Conservation (phyloP, 2,113 vertebrate genomes). For the Diadophis punctatus region DNA sequence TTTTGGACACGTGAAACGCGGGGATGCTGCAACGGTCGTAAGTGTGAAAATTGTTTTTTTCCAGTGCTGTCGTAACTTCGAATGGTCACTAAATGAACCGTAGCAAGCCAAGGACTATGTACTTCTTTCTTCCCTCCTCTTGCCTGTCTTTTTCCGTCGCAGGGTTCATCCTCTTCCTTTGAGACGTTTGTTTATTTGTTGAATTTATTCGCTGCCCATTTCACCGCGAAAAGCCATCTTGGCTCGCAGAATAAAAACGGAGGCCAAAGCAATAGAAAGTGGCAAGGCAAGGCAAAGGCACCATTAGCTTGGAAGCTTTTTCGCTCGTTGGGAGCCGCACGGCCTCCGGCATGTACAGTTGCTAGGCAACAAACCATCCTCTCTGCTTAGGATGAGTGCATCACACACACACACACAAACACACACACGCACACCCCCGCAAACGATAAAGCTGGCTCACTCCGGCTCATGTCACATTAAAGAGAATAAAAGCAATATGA, state of each 20-base stretch:
- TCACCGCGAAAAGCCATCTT: not conserved
- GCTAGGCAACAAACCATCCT: conserved; percentile 38
- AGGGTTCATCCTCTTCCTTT: not conserved
- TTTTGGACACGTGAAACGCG: not conserved
- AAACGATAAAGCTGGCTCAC: conserved; percentile 8
- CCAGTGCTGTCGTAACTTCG: not conserved
- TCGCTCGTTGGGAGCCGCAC: not conserved
- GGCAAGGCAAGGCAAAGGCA: not conserved
- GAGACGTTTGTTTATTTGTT: not conserved
- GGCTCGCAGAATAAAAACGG: not conserved
- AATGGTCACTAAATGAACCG: fast-evolving
- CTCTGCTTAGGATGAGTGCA: conserved; percentile 55
- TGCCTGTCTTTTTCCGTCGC: no score
- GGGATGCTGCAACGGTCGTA: no score
- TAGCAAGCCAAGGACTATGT: not conserved
- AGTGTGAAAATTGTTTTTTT: not conserved
- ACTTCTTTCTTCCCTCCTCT: not conserved
- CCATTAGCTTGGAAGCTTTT: conserved; percentile 32
- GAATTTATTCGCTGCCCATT: not conserved
- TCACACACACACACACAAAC: not conserved
- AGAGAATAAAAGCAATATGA: not conserved
- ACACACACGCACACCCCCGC: not conserved
- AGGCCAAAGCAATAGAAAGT: not conserved
- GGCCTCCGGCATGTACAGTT: conserved; percentile 20
- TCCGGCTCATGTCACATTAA: conserved; percentile 34